Evolutionary conservation across 2,888 invertebrate species (phyloP), one percentile per base, ranked within the genome.

Genomic region (Eilema griseolum): DNA sequence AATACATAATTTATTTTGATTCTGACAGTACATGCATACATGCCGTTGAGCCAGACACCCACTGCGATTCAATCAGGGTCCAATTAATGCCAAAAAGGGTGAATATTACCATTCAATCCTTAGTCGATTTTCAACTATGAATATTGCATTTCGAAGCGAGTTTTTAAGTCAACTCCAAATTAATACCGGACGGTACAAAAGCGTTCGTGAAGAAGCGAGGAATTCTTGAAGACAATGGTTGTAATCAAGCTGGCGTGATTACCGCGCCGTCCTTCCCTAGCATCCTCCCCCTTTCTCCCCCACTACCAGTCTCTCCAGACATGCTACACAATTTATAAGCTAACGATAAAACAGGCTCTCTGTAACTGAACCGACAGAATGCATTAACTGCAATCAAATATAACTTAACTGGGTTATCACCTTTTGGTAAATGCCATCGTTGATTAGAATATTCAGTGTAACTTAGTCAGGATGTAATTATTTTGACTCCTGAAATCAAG

Each of bases 221-320:
- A 89, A 89, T 88, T 89, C 86, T 84, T 83, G 80, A 87, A 92
- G 90, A 93, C 93, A 93, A 93, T 92, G 85, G 88, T 83, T 84
- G 90, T 91, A 92, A 93, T 93, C 92, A 92, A 88, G 81, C 80
- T 87, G 83, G 84, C 88, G 85, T 86, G 88, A 89, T 88, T 88
- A 88, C 86, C 85, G 77, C 83, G 78, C 77, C 76, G 76, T 72
- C 77, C 76, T 71, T 16, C 16, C 10, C n/a, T 41, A 0, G 16
- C 11, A 37, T 75, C 28, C 76, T 63, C 16, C 70, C 33, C 69
- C 57, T 46, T 28, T 59, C 64, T 61, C 41, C 81, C 69, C 71
- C 75, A 72, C 67, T 3, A 7, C 70, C 69, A 33, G 33, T 33
- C 1, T 75, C 76, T 73, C 67, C 73, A 69, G 77, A 64, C 75